Percentiles rank a stretch among this genome's conserved stretches.
phyloP scores from a whole-genome alignment of 2,888 invertebrate genomes.

The Agelastica alni region DNA sequence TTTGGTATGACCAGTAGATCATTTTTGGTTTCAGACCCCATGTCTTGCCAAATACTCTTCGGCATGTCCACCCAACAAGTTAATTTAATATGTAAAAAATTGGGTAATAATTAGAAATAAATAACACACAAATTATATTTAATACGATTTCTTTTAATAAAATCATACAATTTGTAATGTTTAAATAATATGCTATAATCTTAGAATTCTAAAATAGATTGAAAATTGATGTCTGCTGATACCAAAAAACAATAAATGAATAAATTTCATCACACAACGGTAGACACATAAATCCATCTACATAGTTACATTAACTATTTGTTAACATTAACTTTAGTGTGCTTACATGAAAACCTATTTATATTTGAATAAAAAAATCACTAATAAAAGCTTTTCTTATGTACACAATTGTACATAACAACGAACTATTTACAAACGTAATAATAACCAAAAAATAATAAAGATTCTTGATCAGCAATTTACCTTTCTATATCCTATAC shows the following conservation, averaged over 20 bases:
- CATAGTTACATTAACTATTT: slow-evolving; percentile 41
- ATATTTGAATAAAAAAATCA: slow-evolving; percentile 36
- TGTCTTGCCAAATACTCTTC: too few species aligned
- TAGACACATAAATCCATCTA: slow-evolving; percentile 44
- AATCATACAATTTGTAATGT: slow-evolving; percentile 36
- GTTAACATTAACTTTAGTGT: slow-evolving; percentile 37
- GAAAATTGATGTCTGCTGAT: slow-evolving; percentile 22
- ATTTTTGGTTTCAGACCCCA: too few species aligned
- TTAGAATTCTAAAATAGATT: slow-evolving; percentile 26
- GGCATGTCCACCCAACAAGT: too few species aligned
- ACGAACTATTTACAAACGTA: slow-evolving; percentile 48
- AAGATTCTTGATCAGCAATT: slow-evolving; percentile 28
- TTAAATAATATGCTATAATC: slow-evolving; percentile 33
- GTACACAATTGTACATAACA: slow-evolving; percentile 51
- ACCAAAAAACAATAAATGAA: slow-evolving; percentile 23
- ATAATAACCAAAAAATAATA: slow-evolving; percentile 33
- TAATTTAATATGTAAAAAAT: too few species aligned
- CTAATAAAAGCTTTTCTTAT: slow-evolving; percentile 46
- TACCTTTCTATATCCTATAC: slow-evolving; percentile 33
- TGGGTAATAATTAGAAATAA: too few species aligned
- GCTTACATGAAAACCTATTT: slow-evolving; percentile 35
- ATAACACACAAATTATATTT: too few species aligned
- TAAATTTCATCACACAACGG: slow-evolving; percentile 44
- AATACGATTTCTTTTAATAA: slow-evolving; percentile 40
- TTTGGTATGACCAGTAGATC: too few species aligned